Percentiles rank a stretch among this genome's conserved stretches.
phyloP scores from a whole-genome alignment of 2,113 vertebrate species.

The Protobothrops flavoviridis region DNA sequence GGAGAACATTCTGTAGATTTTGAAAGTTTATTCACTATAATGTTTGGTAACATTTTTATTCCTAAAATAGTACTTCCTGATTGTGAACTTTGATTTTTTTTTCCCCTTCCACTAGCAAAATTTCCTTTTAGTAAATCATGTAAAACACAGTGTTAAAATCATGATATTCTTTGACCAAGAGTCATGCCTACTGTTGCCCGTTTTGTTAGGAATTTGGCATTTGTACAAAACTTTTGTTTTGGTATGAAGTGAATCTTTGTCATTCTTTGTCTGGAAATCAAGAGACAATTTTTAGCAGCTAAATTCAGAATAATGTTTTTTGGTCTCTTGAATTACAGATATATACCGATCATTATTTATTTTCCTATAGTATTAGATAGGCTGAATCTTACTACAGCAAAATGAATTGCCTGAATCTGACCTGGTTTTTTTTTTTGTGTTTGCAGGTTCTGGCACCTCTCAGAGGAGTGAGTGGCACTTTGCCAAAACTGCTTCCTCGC shows the following conservation, averaged over 20 bases:
- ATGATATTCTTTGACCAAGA: not conserved
- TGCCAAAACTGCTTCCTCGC: slow-evolving; percentile 75
- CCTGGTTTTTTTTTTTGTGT: slow-evolving; percentile 8
- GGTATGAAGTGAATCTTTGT: not conserved
- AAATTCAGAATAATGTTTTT: not conserved
- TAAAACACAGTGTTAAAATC: not conserved
- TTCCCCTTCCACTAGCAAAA: not conserved
- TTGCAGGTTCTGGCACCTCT: slow-evolving; percentile 83
- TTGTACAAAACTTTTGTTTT: not conserved
- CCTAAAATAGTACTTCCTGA: not conserved
- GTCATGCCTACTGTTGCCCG: not conserved
- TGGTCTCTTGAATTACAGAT: not conserved
- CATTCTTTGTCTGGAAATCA: not conserved
- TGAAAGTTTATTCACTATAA: not conserved
- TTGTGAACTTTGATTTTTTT: not conserved
- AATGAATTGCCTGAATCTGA: not conserved
- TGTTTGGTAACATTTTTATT: not conserved
- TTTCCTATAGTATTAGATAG: not conserved
- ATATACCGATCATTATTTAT: not conserved
- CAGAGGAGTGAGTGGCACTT: slow-evolving; percentile 65
- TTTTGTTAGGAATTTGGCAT: not conserved
- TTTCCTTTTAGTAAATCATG: not conserved
- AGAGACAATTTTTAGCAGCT: not conserved
- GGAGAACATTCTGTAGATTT: not conserved
- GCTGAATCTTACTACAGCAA: not conserved